Evolutionary conservation across 1,140 invertebrate species (phyloP), one percentile per base, ranked within the genome.

Genomic region (Nasonia giraulti): DNA sequence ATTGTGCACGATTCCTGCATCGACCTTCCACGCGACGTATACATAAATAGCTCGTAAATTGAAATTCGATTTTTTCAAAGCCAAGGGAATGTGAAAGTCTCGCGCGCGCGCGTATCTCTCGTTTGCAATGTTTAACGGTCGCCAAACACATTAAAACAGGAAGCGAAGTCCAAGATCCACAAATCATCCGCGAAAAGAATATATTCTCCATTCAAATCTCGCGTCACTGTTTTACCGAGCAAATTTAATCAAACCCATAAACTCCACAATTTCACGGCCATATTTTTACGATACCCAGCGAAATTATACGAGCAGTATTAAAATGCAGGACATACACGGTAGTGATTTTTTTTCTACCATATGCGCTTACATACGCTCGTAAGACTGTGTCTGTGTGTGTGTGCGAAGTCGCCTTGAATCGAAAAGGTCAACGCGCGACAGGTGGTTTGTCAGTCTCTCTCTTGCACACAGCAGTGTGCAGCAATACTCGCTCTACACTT

Each of bases 401-500:
- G 7, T 31, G 33, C 55, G 6, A 20, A n/a, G 79, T 80, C 47
- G 71, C 84, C 84, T 81, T 81, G 84, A 85, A 55, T 81, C 6
- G 71, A n/a, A 85, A 85, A 85, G 84, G 84, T 85, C 84, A 85
- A 85, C 50, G 84, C 84, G 84, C 78, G 79, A 77, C 84, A 85
- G 84, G 84, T 85, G 84, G 79, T 69, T 85, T 17, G 78, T 44
- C 73, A 66, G 78, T 80, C 27, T 37, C 17, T 55, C 73, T 37
- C 73, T 37, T 37, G 73, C 31, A 23, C 6, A 27, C 71, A 74
- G 73, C 73, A 40, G 27, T 27, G 27, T 27, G 27, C 27, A 0
- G 12, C 27, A 27, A 27, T 27, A 14, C 37, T 7, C 31, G 1
- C 47, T 77, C 8, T 55, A 55, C n/a, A 20, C 20, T 14, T 33